These are phyloP conservation scores for Ormyrus thymus DNA, from an alignment of 2,888 invertebrate genomes.

Conservation along the genomic window DNA sequence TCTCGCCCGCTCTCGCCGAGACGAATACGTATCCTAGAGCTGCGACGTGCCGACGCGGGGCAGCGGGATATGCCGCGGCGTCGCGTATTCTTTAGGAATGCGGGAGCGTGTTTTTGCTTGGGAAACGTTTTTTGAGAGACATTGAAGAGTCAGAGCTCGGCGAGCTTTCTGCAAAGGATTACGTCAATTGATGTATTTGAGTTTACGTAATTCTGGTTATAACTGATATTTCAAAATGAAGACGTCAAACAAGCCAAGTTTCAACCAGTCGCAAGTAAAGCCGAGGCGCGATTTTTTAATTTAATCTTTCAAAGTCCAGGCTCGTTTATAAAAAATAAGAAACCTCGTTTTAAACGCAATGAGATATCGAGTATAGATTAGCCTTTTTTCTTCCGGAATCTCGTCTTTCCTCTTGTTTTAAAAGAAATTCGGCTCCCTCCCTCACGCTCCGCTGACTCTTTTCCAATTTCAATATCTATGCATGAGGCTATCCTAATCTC, in stretches of 20 bases:
- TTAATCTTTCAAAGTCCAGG: not conserved
- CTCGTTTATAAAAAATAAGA: no score
- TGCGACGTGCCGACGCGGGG: conserved; percentile 15
- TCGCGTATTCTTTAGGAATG: no score
- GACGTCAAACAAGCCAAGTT: no score
- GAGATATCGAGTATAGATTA: conserved; percentile 19
- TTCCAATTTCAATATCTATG: conserved; percentile 48
- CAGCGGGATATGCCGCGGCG: not conserved
- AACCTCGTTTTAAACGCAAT: not conserved
- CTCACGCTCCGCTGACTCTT: not conserved
- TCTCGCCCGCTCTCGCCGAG: not conserved
- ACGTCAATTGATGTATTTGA: no score
- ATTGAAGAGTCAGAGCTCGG: no score
- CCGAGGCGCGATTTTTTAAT: no score
- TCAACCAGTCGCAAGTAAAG: no score
- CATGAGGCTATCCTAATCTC: conserved; percentile 42
- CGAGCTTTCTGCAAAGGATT: no score
- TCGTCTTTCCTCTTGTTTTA: not conserved
- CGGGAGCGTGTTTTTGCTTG: no score
- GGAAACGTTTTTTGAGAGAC: no score
- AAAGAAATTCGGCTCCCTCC: conserved; percentile 1
- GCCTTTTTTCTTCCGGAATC: not conserved
- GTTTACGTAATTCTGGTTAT: no score
- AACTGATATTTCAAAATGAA: no score
- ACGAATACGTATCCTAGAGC: conserved; percentile 8